These are phyloP conservation scores for Hyposmocoma kahamanoa DNA, from an alignment of 1,140 invertebrate species.

Conservation along the genomic window DNA sequence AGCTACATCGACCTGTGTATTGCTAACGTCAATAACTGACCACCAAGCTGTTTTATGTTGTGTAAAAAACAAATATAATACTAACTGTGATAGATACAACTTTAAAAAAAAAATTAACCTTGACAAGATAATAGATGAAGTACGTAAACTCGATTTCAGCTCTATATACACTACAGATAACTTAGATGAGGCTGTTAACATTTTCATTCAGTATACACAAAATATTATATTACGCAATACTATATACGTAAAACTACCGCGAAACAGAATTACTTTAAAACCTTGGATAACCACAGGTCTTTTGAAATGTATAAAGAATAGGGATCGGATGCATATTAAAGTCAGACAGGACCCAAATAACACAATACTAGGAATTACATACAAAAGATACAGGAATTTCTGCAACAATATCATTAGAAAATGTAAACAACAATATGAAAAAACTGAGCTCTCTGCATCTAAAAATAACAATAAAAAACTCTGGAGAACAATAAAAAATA, in stretches of 20 bases:
- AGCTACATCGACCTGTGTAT: slow-evolving; percentile 11
- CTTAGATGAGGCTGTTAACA: background rate
- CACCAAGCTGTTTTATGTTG: slow-evolving; percentile 12
- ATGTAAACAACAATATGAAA: background rate
- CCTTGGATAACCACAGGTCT: slow-evolving; percentile 7
- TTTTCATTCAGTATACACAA: background rate
- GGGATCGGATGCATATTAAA: slow-evolving; percentile 1
- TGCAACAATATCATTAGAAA: slow-evolving; percentile 4
- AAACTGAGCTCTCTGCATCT: background rate
- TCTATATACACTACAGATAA: background rate
- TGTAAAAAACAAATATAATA: background rate
- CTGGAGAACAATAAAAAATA: slow-evolving; percentile 6
- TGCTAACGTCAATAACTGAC: slow-evolving; percentile 20
- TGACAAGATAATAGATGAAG: background rate
- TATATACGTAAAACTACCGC: background rate
- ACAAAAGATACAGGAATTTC: slow-evolving; percentile 5
- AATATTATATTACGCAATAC: background rate
- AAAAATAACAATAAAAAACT: background rate
- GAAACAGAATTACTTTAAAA: background rate
- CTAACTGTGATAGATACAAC: background rate
- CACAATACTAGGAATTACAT: slow-evolving; percentile 5
- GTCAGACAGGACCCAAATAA: background rate
- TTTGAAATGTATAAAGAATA: slow-evolving; percentile 2
- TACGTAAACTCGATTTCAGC: background rate
- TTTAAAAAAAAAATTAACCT: background rate